Conservation (phyloP, 2,888 invertebrate genomes). For the Gonocerus acuteangulatus region DNA sequence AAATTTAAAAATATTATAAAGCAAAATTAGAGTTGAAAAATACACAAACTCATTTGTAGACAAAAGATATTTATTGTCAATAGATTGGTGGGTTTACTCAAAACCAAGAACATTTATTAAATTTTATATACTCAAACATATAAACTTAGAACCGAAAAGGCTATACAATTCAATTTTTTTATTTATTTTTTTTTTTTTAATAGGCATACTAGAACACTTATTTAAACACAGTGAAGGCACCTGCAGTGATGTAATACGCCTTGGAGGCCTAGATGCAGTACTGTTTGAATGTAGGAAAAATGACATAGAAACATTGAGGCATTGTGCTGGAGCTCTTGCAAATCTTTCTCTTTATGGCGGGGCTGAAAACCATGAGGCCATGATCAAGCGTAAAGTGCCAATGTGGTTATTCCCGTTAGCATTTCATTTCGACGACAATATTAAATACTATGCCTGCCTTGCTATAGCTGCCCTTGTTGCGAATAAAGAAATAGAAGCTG, state of each 20-base stretch:
- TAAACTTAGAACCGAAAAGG: no score
- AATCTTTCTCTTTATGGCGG: constrained; percentile 95
- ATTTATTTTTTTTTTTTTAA: background rate
- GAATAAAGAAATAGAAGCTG: constrained; percentile 95
- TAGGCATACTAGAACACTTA: constrained; percentile 75
- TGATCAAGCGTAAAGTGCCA: constrained; percentile 83
- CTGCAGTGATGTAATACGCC: constrained; percentile 82
- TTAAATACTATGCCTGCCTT: constrained; percentile 96
- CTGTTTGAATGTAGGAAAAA: constrained; percentile 88
- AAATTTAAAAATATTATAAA: no score
- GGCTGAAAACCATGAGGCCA: constrained; percentile 91
- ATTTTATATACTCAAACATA: no score
- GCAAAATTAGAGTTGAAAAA: no score
- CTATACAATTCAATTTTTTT: no score
- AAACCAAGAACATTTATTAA: background rate
- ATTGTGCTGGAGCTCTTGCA: constrained; percentile 93
- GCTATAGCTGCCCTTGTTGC: constrained; percentile 94
- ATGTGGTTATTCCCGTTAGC: constrained; percentile 97
- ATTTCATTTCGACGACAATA: constrained; percentile 92
- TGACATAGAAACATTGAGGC: constrained; percentile 84
- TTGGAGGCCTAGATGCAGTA: constrained; percentile 91
- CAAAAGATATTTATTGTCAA: no score
- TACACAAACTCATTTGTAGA: no score
- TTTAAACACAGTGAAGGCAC: constrained; percentile 96
- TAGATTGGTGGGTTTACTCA: no score